These are phyloP conservation scores for Periphyllus acericola DNA, from an alignment of 2,888 invertebrate species.

Conservation along the genomic window DNA sequence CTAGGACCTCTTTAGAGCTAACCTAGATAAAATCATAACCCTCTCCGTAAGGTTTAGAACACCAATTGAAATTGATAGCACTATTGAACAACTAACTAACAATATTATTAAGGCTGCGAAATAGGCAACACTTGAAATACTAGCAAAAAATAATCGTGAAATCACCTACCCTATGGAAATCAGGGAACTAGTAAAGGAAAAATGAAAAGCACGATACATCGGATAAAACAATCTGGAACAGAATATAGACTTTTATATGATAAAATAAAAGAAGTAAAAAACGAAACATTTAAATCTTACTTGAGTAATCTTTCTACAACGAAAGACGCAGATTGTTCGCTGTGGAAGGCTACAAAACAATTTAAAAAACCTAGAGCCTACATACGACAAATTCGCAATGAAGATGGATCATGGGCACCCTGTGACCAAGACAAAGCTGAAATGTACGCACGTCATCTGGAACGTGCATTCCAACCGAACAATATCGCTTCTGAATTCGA, in stretches of 20 bases:
- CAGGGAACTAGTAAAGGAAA: too few species aligned
- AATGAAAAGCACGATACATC: neutral
- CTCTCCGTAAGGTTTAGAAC: slow-evolving; percentile 5
- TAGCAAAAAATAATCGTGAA: too few species aligned
- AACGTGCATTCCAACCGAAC: neutral
- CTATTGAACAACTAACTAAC: neutral
- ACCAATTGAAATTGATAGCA: neutral
- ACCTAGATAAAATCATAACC: neutral
- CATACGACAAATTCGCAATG: neutral
- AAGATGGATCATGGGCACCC: neutral
- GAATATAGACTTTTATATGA: neutral
- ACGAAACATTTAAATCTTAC: neutral
- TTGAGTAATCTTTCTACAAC: too few species aligned
- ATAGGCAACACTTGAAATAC: neutral
- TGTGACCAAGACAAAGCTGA: slow-evolving; percentile 19
- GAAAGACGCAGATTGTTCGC: too few species aligned
- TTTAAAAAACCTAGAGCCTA: neutral
- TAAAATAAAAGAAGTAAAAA: neutral
- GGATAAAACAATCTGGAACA: neutral
- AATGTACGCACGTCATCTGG: neutral
- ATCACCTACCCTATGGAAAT: too few species aligned
- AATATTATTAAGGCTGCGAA: neutral
- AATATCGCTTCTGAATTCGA: too few species aligned
- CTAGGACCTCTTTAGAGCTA: neutral
- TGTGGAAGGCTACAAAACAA: neutral